Percentiles rank a stretch among this genome's conserved stretches.
Evolutionary conservation across 2,888 invertebrate genomes (phyloP).

Genomic region (Caenorhabditis wallacei): DNA sequence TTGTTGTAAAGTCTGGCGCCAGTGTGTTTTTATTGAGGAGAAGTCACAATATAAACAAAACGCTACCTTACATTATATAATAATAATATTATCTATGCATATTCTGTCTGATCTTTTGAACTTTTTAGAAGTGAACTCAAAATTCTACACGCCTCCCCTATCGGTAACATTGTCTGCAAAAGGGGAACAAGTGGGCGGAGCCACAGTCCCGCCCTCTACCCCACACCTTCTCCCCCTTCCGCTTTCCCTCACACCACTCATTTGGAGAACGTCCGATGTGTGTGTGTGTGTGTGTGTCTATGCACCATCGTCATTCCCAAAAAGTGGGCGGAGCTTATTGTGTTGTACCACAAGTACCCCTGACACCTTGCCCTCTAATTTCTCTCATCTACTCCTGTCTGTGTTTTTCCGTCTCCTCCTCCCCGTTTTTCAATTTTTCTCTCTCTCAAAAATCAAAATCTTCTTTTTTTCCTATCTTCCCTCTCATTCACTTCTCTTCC

Average conservation of each 20-base stretch:
- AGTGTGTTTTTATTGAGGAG: neutral
- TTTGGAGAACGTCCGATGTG: constrained; percentile 16
- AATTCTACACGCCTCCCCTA: constrained; percentile 5
- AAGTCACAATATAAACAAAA: constrained; percentile 9
- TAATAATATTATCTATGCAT: too few relatives aligned
- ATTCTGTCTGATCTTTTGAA: constrained; percentile 39
- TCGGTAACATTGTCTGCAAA: constrained; percentile 32
- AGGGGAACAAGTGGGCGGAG: constrained; percentile 14
- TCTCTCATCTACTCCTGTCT: constrained; percentile 14
- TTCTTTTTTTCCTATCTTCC: neutral
- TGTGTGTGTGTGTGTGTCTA: neutral
- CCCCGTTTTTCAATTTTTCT: constrained; percentile 5
- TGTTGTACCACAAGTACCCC: constrained; percentile 21
- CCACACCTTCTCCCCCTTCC: neutral
- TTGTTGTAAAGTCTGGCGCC: constrained; percentile 30
- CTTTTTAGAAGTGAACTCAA: constrained; percentile 8
- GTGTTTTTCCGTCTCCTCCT: neutral
- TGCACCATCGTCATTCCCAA: neutral
- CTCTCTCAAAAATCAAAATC: constrained; percentile 33
- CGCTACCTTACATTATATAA: neutral
- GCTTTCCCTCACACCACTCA: constrained; percentile 11
- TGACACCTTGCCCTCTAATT: constrained; percentile 25
- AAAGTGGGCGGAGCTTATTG: constrained; percentile 25
- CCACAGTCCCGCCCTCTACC: constrained; percentile 11
- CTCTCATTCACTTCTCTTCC: neutral